Evolutionary conservation across 2,797 vertebrate genomes (phyloP).

Genomic region (Gouania willdenowi): DNA sequence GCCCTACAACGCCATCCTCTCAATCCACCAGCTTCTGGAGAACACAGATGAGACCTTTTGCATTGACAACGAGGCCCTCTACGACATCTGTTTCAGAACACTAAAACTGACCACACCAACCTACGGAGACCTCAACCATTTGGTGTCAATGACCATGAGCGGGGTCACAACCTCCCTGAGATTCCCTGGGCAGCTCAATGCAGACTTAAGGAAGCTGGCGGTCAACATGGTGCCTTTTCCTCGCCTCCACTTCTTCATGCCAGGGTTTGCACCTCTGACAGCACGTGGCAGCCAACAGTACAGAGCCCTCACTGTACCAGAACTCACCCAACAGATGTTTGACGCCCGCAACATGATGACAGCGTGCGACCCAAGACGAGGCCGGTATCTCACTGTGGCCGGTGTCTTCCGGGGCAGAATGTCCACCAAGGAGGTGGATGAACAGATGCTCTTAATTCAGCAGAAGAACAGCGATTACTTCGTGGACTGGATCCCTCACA

Average conservation of each 20-base stretch:
- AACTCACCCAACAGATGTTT: constrained; percentile 98
- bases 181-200: constrained; percentile 95
- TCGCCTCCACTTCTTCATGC: constrained; percentile 96
- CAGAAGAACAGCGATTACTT: constrained; percentile 88
- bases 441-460: constrained; percentile 89
- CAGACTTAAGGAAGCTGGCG: constrained; percentile 92
- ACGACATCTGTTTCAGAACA: constrained; percentile 94
- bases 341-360: constrained; percentile 96
- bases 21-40: constrained; percentile 89
- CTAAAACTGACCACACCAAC: constrained; percentile 87
- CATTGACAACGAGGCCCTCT: constrained; percentile 97
- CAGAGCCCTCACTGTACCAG: constrained; percentile 85
- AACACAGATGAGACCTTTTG: constrained; percentile 91
- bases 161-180: constrained; percentile 95
- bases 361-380: constrained; percentile 88
- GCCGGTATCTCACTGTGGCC: constrained; percentile 93
- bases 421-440: constrained; percentile 94
- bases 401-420: constrained; percentile 90
- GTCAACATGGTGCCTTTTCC: constrained; percentile 99
- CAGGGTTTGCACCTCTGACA: constrained; percentile 90
- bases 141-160: constrained; percentile 96
- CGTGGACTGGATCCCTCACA: constrained; percentile 98
- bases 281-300: constrained; percentile 88
- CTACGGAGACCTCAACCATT: constrained; percentile 95
- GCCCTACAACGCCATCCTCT: constrained; percentile 94